Percentiles rank a stretch among this genome's conserved stretches.
Conservation (phyloP, 2,113 vertebrate species). For the Rhynchomys soricoides region DNA sequence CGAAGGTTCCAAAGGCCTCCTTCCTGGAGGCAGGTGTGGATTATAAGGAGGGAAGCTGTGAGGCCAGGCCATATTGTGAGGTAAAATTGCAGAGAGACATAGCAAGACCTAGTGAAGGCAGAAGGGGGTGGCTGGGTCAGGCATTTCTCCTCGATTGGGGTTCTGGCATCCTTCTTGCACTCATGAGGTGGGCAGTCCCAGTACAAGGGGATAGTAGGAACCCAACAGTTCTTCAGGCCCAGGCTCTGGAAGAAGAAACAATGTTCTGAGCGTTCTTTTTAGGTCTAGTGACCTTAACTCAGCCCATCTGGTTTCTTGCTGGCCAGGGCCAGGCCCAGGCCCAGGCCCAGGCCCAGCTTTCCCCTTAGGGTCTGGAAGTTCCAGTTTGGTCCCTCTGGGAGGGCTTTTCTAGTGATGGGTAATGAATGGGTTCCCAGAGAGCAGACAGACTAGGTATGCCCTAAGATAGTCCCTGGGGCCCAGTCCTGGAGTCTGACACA, state of each 20-base stretch:
- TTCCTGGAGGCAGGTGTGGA: background rate
- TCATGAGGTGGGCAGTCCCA: background rate
- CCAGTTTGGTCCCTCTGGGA: background rate
- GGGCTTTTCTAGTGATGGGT: background rate
- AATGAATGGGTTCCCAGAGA: background rate
- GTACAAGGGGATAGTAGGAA: background rate
- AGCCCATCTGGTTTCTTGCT: background rate
- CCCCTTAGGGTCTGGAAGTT: background rate
- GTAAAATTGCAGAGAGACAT: background rate
- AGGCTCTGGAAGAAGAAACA: background rate
- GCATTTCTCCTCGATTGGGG: background rate
- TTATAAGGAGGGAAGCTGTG: background rate
- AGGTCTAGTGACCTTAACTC: background rate
- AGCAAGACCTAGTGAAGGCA: background rate
- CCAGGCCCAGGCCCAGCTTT: background rate
- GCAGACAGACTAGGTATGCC: background rate
- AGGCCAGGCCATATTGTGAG: fast-evolving
- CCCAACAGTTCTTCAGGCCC: background rate
- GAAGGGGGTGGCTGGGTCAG: fast-evolving
- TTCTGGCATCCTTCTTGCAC: background rate
- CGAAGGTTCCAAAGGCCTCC: background rate
- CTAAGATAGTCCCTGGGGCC: background rate
- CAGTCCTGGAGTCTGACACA: background rate
- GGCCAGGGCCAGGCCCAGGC: background rate
- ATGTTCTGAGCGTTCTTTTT: background rate